phyloP scores from a whole-genome alignment of 2,113 vertebrate species.

The Thalassoma bifasciatum region DNA sequence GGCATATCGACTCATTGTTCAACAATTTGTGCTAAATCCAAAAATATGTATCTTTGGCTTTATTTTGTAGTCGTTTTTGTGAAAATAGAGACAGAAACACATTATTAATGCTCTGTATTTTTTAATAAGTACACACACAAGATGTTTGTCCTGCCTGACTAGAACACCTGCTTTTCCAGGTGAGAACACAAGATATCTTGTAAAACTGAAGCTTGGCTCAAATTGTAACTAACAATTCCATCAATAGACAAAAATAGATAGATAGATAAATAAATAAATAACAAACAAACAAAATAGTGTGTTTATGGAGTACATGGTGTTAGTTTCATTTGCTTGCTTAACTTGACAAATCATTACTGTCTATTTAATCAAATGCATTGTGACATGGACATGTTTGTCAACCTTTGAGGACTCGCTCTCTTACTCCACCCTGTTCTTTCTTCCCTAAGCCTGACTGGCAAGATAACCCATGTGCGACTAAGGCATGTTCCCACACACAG shows the following conservation, averaged over 20 bases:
- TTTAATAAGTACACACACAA: background rate
- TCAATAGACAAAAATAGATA: background rate
- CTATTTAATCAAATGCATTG: background rate
- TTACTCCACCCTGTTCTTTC: background rate
- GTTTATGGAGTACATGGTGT: background rate
- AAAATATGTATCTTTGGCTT: slow-evolving; percentile 16
- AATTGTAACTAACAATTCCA: background rate
- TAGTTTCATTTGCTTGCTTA: background rate
- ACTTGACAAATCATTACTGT: background rate
- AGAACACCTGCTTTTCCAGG: background rate
- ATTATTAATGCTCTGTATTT: background rate
- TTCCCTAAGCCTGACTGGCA: slow-evolving; percentile 5
- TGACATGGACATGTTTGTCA: background rate
- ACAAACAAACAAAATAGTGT: too few relatives aligned
- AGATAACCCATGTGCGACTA: background rate
- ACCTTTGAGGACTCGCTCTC: background rate
- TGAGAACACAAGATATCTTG: background rate
- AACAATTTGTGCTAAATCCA: slow-evolving; percentile 1
- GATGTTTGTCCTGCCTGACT: background rate
- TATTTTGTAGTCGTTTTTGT: slow-evolving; percentile 2
- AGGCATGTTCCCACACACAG: background rate
- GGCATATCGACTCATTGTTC: background rate
- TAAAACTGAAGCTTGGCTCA: background rate
- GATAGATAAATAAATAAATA: too few relatives aligned
- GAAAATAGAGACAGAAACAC: background rate